Evolutionary conservation across 53 echinoderm and acorn worm species (phyloP), one percentile per base, ranked within the genome.

Genomic region (Temnopleurus reevesii): DNA sequence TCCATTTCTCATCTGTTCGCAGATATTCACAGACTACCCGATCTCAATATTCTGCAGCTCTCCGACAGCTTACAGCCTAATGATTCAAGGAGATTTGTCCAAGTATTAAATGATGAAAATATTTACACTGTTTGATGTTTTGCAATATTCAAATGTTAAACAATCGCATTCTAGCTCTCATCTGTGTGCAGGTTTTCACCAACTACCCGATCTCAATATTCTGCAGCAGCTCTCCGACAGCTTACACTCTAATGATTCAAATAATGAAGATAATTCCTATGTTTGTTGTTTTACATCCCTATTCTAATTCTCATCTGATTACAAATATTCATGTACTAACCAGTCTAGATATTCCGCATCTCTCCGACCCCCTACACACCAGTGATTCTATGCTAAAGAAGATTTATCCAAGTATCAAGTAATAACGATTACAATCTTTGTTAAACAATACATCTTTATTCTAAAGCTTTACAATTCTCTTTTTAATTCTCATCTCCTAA

Each of bases 191-290:
- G 95, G 77, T 95, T 12, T 44, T 95, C 26, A 59, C 89, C 3
- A 79, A 93, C 35, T 97, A 95, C 31, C 99, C 99, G 0, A 81
- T 99, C 84, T 92, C 83, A 46, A 82, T 90, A 2, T 90, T 99
- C 47, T 99, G 96, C 86, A n/a, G n/a, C n/a, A 94, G 90, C 19
- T 92, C 96, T 46, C 96, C 99, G 0, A 96, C 95, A 18, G 94
- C 89, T 8, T 99, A 91, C 76, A 79, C 93, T 12, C 89, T 99
- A 92, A 85, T 98, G 89, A 79, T 93, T 2, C 94, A 93, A n/a
- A n/a, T n/a, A n/a, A n/a, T n/a, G n/a, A n/a, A n/a, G n/a, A n/a
- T n/a, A n/a, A n/a, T n/a, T n/a, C n/a, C n/a, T n/a, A n/a, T n/a
- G n/a, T n/a, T n/a, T n/a, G n/a, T n/a, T n/a, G n/a, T n/a, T n/a